Evolutionary conservation across 1,140 invertebrate genomes (phyloP).

Genomic region (Varroa destructor): DNA sequence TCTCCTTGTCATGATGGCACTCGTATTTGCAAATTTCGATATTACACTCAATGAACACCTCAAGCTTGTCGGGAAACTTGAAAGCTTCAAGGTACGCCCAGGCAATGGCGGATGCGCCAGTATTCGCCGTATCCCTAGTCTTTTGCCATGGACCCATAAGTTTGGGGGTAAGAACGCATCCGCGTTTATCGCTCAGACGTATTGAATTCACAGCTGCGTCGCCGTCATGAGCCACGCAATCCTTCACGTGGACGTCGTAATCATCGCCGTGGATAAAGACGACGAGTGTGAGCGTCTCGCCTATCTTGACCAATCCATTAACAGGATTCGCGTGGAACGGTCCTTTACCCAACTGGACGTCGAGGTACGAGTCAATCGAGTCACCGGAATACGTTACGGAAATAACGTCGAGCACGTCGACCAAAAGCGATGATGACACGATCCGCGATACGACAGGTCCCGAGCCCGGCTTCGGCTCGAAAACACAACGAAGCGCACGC

Average conservation of each 20-base stretch:
- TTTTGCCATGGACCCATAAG: conserved; percentile 66
- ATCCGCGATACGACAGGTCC: conserved; percentile 45
- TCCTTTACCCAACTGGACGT: conserved; percentile 60
- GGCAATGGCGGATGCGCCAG: conserved; percentile 59
- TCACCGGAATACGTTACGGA: conserved; percentile 68
- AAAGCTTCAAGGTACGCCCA: conserved; percentile 70
- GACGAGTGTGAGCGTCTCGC: conserved; percentile 65
- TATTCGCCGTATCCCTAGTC: conserved; percentile 56
- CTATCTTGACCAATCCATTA: conserved; percentile 63
- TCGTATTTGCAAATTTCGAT: conserved; percentile 67
- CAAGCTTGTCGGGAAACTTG: conserved; percentile 75
- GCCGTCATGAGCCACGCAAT: conserved; percentile 58
- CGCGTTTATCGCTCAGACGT: conserved; percentile 53
- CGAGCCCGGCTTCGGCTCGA: conserved; percentile 56
- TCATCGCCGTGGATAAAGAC: conserved; percentile 62
- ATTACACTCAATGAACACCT: conserved; percentile 67
- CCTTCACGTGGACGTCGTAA: conserved; percentile 58
- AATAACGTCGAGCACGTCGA: conserved; percentile 64
- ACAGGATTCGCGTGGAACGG: conserved; percentile 56
- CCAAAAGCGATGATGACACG: conserved; percentile 55
- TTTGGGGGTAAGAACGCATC: conserved; percentile 66
- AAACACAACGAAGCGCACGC: conserved; percentile 11
- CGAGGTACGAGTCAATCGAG: conserved; percentile 60
- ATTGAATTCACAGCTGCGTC: conserved; percentile 48
- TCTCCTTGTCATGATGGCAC: conserved; percentile 44